Percentiles rank a stretch among this genome's conserved stretches.
These are phyloP conservation scores for Carassius carassius DNA, from an alignment of 2,113 vertebrate genomes.

Conservation along the genomic window DNA sequence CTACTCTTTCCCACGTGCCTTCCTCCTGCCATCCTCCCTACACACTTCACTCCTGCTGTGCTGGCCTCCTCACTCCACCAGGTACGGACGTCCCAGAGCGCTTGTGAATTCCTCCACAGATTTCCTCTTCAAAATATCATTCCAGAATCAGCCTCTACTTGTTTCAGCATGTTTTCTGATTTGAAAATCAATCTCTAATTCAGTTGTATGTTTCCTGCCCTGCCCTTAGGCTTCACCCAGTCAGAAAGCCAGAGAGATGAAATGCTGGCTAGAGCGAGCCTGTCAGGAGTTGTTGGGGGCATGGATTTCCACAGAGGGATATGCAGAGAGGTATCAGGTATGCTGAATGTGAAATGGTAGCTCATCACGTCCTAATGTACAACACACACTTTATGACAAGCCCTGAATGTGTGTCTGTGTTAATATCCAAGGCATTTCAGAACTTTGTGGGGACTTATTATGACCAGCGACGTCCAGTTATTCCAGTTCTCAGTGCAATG, in stretches of 20 bases:
- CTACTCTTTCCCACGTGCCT: slow-evolving; percentile 50
- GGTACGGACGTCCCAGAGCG: slow-evolving; percentile 41
- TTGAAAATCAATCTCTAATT: neutral
- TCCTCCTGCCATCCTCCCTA: slow-evolving; percentile 56
- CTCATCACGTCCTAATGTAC: neutral
- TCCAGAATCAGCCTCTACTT: neutral
- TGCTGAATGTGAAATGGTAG: neutral
- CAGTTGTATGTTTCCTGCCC: neutral
- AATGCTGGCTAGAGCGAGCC: slow-evolving; percentile 73
- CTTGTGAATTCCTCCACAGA: neutral
- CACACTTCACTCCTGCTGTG: slow-evolving; percentile 53
- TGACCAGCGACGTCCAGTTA: slow-evolving; percentile 69
- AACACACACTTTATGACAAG: neutral
- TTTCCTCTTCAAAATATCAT: slow-evolving; percentile 7
- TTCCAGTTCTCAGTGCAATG: slow-evolving; percentile 68
- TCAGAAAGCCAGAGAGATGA: slow-evolving; percentile 70
- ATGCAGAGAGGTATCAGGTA: slow-evolving; percentile 76
- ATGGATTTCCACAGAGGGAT: slow-evolving; percentile 67
- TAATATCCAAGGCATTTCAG: slow-evolving; percentile 73
- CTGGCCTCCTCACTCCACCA: slow-evolving; percentile 55
- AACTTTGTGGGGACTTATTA: slow-evolving; percentile 74
- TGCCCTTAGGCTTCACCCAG: slow-evolving; percentile 53
- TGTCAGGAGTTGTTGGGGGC: slow-evolving; percentile 71
- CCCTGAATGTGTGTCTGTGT: neutral
- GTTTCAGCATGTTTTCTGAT: neutral